Base-by-base conservation (phyloP, 2,888 invertebrate species). In the Neuroscelio doddi region DNA sequence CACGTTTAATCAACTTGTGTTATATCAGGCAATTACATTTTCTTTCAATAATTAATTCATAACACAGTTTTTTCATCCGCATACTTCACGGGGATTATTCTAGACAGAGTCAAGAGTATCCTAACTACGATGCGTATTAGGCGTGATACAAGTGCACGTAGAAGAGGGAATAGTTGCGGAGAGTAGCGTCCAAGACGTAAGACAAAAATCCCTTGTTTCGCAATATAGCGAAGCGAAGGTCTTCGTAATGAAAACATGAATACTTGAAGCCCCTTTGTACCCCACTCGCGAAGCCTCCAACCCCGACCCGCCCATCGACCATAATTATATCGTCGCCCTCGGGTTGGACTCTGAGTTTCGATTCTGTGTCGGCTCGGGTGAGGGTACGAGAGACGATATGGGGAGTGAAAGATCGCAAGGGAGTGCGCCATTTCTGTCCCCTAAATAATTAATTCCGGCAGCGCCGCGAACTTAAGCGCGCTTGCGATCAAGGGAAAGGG, bases 381-480 rank as follows among this genome's bases (percentile, higher is more conserved):
- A 49, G 53, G 57, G 57, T 56, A 42, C 30, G 39, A 46, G 36
- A 51, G 46, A 61, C 53, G 56, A 45, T 61, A 56, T 56, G 45
- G 68, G 69, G 68, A 58, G 70, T 68, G 68, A 73, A 74, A 75
- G 75, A 76, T 73, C 71, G 76, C 68, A 74, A 64, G 72, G 76
- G 74, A 74, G 69, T 75, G 79, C 81, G 82, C 82, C 81, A 83
- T 83, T 83, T 82, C 80, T 81, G 80, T 82, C 83, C 82, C 83
- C 83, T 84, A 83, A 83, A 84, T 84, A 84, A 83, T 84, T 84
- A 84, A 84, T 83, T 83, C 83, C 82, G 80, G 81, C 81, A 82
- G 79, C 77, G 78, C 79, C 80, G 79, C 72, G 77, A 79, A 80
- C 82, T 80, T 80, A 80, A 80, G 78, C 75, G 77, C 76, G 71